phyloP scores from a whole-genome alignment of 2,113 vertebrate genomes.

The Eurystomus gularis region DNA sequence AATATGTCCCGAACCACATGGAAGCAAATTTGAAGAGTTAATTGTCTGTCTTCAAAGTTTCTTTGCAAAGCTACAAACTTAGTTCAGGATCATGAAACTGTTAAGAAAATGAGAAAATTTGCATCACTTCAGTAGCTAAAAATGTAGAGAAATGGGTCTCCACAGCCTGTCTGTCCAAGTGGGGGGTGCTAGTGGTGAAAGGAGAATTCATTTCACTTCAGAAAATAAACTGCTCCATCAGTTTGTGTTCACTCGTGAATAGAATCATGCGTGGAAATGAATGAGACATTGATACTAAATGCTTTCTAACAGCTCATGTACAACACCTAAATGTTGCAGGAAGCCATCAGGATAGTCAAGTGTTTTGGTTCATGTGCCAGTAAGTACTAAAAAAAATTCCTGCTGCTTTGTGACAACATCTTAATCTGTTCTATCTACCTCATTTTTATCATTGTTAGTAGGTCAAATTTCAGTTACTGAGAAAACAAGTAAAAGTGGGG shows the following conservation, averaged over 20 bases:
- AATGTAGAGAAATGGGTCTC: neutral
- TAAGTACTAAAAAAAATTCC: neutral
- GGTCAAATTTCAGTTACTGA: neutral
- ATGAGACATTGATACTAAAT: neutral
- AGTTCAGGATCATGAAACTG: neutral
- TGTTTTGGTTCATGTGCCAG: neutral
- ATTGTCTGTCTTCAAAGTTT: neutral
- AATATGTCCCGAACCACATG: neutral
- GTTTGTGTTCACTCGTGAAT: neutral
- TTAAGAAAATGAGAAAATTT: neutral
- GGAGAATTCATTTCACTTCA: neutral
- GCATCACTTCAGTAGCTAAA: neutral
- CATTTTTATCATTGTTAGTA: neutral
- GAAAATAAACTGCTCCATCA: neutral
- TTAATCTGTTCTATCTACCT: neutral
- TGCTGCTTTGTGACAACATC: neutral
- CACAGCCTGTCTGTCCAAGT: neutral
- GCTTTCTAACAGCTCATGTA: neutral
- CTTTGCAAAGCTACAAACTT: neutral
- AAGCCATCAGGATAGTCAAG: neutral
- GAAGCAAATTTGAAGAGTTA: neutral
- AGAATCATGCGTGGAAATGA: neutral
- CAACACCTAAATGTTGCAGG: neutral
- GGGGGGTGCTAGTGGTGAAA: neutral
- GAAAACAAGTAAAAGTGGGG: neutral